These are phyloP conservation scores for Chaunax sp. DNA, from an alignment of 2,797 vertebrate genomes.

Conservation along the genomic window DNA sequence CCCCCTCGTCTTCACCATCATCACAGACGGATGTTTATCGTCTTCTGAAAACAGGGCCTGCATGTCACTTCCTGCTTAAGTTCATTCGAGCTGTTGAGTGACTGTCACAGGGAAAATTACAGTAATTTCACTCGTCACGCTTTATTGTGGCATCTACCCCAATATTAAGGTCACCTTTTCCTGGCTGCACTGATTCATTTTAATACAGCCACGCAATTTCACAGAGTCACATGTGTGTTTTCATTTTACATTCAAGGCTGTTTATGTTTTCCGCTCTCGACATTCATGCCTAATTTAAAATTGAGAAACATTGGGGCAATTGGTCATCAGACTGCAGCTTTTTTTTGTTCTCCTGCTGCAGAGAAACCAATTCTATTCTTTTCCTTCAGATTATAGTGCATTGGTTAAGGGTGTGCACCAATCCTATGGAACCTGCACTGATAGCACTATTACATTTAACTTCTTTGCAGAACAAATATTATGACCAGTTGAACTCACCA, in stretches of 20 bases:
- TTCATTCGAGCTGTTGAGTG: constrained; percentile 44
- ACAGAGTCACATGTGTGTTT: constrained; percentile 7
- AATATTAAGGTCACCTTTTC: constrained; percentile 46
- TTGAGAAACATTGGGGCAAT: background rate
- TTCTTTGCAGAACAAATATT: background rate
- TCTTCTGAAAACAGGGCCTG: constrained; percentile 19
- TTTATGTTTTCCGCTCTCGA: background rate
- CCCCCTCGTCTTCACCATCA: constrained; percentile 50
- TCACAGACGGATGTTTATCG: constrained; percentile 53
- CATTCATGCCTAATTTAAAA: background rate
- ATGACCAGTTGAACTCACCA: too few relatives aligned
- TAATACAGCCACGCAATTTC: constrained; percentile 29
- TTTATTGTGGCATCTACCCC: constrained; percentile 32
- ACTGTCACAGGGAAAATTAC: constrained; percentile 61
- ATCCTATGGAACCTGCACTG: background rate
- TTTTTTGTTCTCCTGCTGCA: background rate
- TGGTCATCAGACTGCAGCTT: background rate
- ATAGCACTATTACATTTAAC: background rate
- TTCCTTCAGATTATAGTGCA: background rate
- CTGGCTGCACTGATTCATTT: constrained; percentile 18
- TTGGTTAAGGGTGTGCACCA: background rate
- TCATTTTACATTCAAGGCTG: background rate
- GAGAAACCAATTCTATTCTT: background rate
- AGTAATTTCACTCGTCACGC: constrained; percentile 60
- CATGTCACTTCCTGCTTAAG: constrained; percentile 36